Evolutionary conservation across 1,140 invertebrate genomes (phyloP).

Genomic region (Drosophila serrata): DNA sequence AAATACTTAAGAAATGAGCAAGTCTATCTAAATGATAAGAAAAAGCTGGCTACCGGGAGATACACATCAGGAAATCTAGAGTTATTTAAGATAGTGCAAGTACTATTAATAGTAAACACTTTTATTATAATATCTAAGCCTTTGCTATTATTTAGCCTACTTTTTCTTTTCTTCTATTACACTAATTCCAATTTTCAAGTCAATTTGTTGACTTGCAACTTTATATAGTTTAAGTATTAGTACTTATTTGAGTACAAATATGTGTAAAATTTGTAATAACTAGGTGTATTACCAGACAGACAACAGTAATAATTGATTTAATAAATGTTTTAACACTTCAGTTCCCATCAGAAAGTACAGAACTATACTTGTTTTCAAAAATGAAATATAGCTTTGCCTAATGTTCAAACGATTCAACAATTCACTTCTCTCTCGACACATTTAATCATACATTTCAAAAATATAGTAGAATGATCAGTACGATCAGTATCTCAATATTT

Average conservation of each 20-base stretch:
- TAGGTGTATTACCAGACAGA: no score
- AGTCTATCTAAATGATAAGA: neutral
- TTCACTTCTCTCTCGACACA: neutral
- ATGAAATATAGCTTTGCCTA: neutral
- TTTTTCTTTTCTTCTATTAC: no score
- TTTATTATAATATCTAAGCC: no score
- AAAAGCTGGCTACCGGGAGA: neutral
- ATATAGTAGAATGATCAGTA: neutral
- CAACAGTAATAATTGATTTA: accelerated
- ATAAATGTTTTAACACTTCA: no score
- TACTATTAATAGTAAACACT: neutral
- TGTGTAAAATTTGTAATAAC: neutral
- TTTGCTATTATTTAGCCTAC: no score
- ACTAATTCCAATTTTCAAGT: no score
- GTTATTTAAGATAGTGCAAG: neutral
- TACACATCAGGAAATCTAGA: neutral
- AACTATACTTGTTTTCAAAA: no score
- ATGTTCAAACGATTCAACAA: neutral
- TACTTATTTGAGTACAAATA: neutral
- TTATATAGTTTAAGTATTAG: neutral
- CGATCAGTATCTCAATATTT: slow-evolving; percentile 5
- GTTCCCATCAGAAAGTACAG: no score
- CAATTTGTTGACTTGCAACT: no score
- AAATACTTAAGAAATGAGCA: neutral
- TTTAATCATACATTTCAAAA: neutral